phyloP scores from a whole-genome alignment of 2,797 vertebrate species.

The Streptopelia turtur region DNA sequence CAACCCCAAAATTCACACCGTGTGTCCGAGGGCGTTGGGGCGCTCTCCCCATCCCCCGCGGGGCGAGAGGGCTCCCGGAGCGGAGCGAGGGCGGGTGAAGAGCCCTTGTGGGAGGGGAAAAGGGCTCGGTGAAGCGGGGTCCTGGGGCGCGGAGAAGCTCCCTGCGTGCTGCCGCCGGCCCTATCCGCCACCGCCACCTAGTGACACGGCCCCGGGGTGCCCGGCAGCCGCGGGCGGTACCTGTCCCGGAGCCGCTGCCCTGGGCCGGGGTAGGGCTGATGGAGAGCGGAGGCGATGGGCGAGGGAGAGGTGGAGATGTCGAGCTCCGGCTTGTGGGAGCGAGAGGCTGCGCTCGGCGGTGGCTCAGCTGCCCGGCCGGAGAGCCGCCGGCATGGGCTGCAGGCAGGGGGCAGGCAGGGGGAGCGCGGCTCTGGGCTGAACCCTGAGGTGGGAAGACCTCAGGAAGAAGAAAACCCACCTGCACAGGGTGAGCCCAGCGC shows the following conservation, averaged over 20 bases:
- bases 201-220: neutral
- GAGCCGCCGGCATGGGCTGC: neutral
- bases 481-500: neutral
- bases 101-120: neutral
- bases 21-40: no score
- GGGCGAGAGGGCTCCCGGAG: neutral
- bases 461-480: neutral
- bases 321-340: neutral
- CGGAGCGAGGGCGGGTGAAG: fast-evolving
- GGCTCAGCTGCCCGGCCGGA: neutral
- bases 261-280: neutral
- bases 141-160: no score
- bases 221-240: no score
- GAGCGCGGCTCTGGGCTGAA: neutral
- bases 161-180: neutral
- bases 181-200: slow-evolving; percentile 74
- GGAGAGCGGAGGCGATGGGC: neutral
- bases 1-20: no score
- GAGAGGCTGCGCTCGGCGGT: no score
- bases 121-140: no score
- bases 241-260: neutral
- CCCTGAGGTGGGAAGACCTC: neutral
- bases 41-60: no score
- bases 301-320: neutral
- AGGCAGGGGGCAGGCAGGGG: neutral